Base-by-base conservation (phyloP, 2,888 invertebrate species). In the Epinotia nisella region DNA sequence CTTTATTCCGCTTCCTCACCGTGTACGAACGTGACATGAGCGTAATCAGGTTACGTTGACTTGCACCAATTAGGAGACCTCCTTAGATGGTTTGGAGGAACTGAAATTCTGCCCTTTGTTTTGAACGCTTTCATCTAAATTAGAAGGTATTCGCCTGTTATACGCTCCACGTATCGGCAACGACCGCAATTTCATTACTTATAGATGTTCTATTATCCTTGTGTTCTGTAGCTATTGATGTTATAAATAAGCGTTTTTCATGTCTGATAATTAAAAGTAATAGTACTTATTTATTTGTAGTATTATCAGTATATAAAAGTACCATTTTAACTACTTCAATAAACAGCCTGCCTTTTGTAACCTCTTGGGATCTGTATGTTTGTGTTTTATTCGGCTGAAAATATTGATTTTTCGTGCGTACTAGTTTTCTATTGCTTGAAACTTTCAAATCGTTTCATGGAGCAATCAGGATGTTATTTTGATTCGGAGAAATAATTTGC, bases 21-120 rank as follows among this genome's bases (percentile, higher is more conserved):
- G 49, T 55, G 67, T 35, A 68, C 58, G 75, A 77, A 80, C 80
- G 82, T 80, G 82, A 78, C 78, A 75, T 75, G 76, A 76, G 68
- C 79, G 78, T 82, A 80, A 81, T 81, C 79, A 78, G 76, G 78
- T 82, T 80, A 81, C 77, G 77, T 78, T 75, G 78, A 76, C 78
- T 80, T 78, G 76, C 78, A 76, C 77, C 79, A 79, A 78, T 81
- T 82, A 80, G 75, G 71, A 59, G 55, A 78, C 76, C 77, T 78
- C 77, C 80, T 77, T 79, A 78, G 76, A 76, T 74, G 76, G 56
- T 76, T 78, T 74, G 75, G 77, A 75, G 75, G 74, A 76, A 78
- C 74, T 76, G 77, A 78, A 69, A 70, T 66, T 58, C 51, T 62
- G 74, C 68, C 75, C 78, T 77, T 76, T 77, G 76, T 77, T 69